phyloP scores from a whole-genome alignment of 2,113 vertebrate genomes.

The Penelope pileata region DNA sequence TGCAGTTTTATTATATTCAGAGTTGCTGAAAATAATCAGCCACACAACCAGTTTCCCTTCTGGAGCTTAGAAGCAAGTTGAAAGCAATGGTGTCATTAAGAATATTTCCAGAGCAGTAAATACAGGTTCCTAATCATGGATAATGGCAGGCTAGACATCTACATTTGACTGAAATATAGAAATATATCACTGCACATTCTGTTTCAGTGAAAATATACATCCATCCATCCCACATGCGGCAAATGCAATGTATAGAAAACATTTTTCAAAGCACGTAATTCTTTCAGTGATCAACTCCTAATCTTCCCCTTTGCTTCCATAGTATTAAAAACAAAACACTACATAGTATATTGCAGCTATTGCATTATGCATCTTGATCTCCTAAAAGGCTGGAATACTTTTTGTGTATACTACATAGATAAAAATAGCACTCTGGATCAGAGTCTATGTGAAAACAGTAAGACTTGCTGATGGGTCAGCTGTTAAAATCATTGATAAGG shows the following conservation, averaged over 20 bases:
- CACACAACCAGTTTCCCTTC: neutral
- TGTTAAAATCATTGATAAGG: neutral
- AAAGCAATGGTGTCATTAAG: constrained; percentile 22
- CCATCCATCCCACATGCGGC: neutral
- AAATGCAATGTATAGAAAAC: neutral
- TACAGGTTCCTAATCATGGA: neutral
- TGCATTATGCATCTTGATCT: neutral
- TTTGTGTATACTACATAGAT: neutral
- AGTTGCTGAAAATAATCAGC: constrained; percentile 38
- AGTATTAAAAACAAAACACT: neutral
- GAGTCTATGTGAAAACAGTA: neutral
- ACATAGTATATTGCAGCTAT: neutral
- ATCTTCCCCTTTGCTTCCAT: neutral
- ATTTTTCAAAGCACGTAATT: neutral
- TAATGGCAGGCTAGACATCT: constrained; percentile 7
- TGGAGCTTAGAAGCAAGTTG: neutral
- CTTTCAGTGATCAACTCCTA: neutral
- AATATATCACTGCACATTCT: neutral
- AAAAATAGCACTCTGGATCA: neutral
- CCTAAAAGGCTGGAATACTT: neutral
- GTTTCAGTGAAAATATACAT: neutral
- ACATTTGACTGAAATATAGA: constrained; percentile 35
- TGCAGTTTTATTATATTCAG: neutral
- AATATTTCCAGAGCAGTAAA: constrained; percentile 34
- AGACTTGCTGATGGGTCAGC: neutral